Conservation (phyloP, 2,888 invertebrate species). For the Adineta ricciae region DNA sequence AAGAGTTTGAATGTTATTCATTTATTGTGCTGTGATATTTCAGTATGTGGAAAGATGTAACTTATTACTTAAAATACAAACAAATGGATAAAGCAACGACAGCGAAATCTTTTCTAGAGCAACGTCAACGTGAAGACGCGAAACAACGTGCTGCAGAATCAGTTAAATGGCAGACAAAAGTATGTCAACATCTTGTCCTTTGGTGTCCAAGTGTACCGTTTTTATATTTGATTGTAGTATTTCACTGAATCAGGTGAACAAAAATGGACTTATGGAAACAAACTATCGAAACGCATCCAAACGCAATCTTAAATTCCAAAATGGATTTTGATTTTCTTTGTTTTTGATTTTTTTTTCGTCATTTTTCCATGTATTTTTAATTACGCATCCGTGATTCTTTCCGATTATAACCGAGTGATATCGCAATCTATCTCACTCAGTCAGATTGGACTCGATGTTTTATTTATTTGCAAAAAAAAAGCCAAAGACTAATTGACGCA, state of each 20-base stretch:
- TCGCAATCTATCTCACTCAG: neutral
- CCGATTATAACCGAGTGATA: neutral
- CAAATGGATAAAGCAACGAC: slow-evolving; percentile 84
- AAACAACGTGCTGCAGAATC: slow-evolving; percentile 67
- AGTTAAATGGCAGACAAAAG: slow-evolving; percentile 67
- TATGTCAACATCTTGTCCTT: neutral
- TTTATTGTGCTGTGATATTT: neutral
- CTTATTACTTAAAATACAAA: slow-evolving; percentile 73
- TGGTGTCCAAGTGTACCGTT: neutral
- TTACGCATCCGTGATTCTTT: neutral
- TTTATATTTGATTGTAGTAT: neutral
- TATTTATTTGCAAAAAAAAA: neutral
- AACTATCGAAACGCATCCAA: neutral
- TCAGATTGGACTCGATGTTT: neutral
- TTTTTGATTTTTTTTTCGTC: neutral
- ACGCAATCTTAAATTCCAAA: neutral
- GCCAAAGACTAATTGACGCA: neutral
- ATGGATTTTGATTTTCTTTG: neutral
- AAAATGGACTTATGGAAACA: neutral
- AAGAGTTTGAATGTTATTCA: too few relatives aligned
- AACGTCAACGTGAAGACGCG: slow-evolving; percentile 83
- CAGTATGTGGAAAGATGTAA: slow-evolving; percentile 87
- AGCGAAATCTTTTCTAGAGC: slow-evolving; percentile 80
- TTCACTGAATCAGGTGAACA: neutral
- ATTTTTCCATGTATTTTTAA: neutral